Conservation (phyloP, 2,113 vertebrate genomes). For the Cisticola juncidis region DNA sequence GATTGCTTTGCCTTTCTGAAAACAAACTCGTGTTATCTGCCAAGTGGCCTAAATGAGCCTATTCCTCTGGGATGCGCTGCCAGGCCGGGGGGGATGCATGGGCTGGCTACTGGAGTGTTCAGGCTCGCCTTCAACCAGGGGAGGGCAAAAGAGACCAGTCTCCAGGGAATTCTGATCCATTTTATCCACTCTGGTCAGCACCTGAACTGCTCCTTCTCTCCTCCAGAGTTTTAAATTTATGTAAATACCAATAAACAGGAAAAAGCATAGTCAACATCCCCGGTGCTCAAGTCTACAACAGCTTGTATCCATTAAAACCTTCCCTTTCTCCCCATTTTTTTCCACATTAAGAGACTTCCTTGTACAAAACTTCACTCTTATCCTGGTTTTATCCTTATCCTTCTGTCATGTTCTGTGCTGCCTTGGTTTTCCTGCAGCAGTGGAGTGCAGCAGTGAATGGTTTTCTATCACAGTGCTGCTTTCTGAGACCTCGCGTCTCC, state of each 20-base stretch:
- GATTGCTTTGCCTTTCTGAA: slow-evolving; percentile 55
- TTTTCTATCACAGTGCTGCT: no score
- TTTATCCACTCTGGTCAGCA: neutral
- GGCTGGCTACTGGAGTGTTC: neutral
- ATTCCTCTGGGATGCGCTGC: neutral
- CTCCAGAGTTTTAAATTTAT: neutral
- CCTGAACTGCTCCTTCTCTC: neutral
- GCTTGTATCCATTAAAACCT: neutral
- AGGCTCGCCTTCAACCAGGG: neutral
- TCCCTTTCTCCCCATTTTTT: neutral
- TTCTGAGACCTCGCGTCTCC: no score
- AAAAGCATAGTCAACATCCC: fast-evolving
- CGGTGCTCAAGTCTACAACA: neutral
- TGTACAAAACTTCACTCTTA: neutral
- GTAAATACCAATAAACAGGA: neutral
- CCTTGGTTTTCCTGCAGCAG: neutral
- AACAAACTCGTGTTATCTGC: slow-evolving; percentile 54
- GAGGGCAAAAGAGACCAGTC: neutral
- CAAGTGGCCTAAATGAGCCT: slow-evolving; percentile 23
- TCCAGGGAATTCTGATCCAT: neutral
- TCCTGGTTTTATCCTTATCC: neutral
- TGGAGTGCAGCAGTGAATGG: neutral
- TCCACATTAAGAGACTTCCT: neutral
- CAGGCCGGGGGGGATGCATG: neutral
- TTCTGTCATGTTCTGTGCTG: neutral